Percentiles rank a stretch among this genome's conserved stretches.
phyloP scores from a whole-genome alignment of 1,140 invertebrate genomes.

The Zaprionus tsacasi region DNA sequence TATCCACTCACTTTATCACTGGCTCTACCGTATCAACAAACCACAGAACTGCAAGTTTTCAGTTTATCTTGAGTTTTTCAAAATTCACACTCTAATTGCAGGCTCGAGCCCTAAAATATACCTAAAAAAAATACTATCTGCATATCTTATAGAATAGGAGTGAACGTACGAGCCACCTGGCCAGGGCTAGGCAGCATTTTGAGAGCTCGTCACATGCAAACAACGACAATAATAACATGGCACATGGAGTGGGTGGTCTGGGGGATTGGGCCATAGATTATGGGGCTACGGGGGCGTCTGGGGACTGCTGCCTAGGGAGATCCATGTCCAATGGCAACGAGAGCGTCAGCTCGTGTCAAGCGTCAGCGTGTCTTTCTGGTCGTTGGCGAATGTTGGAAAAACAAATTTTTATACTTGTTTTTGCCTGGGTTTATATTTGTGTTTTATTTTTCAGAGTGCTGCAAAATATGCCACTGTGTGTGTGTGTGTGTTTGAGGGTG shows the following conservation, averaged over 20 bases:
- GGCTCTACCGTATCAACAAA: not conserved
- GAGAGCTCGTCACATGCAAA: constrained; percentile 70
- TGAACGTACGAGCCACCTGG: constrained; percentile 35
- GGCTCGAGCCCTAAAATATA: not conserved
- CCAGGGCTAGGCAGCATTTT: constrained; percentile 28
- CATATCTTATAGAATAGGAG: not conserved
- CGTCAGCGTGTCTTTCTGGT: constrained; percentile 57
- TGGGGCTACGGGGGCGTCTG: not conserved
- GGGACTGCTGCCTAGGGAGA: constrained; percentile 46
- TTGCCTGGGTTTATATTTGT: constrained; percentile 76
- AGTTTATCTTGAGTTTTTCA: not conserved
- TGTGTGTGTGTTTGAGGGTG: constrained; percentile 5
- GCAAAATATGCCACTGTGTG: constrained; percentile 68
- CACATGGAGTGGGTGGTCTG: constrained; percentile 16
- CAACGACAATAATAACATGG: constrained; percentile 65
- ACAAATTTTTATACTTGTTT: constrained; percentile 83
- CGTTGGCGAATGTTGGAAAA: constrained; percentile 83
- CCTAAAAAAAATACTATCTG: not conserved
- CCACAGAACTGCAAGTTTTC: not conserved
- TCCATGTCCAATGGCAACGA: constrained; percentile 19
- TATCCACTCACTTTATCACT: not conserved
- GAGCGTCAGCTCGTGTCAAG: constrained; percentile 20
- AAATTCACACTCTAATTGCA: not conserved
- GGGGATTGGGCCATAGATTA: constrained; percentile 27
- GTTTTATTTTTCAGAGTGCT: constrained; percentile 79